Percentiles rank a stretch among this genome's conserved stretches.
Evolutionary conservation across 2,113 vertebrate species (phyloP).

Genomic region (Smithornis capensis): DNA sequence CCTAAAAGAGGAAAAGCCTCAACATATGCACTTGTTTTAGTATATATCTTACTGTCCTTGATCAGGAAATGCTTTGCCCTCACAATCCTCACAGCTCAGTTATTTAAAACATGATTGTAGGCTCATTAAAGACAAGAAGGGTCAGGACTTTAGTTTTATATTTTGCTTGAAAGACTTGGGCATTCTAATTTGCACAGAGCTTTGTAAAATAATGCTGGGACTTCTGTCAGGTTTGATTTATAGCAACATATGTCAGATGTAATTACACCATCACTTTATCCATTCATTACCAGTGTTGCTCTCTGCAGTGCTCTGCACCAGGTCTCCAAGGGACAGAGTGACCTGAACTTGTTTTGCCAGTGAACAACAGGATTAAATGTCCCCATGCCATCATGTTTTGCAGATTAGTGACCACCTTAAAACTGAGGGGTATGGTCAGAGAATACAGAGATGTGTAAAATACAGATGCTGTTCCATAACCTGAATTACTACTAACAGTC

Average conservation of each 20-base stretch:
- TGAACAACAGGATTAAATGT: background rate
- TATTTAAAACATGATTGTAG: background rate
- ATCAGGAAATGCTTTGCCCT: background rate
- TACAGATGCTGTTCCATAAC: background rate
- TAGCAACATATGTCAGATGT: constrained; percentile 26
- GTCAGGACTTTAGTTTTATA: background rate
- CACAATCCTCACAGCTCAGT: background rate
- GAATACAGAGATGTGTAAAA: background rate
- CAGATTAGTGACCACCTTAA: background rate
- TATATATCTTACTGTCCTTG: background rate
- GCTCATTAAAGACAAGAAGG: background rate
- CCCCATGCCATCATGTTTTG: background rate
- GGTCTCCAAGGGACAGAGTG: background rate
- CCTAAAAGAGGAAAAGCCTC: background rate
- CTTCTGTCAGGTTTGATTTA: constrained; percentile 49
- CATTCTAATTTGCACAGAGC: background rate
- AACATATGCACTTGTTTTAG: background rate
- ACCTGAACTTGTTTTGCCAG: background rate
- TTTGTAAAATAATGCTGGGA: constrained; percentile 21
- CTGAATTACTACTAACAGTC: background rate
- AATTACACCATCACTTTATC: constrained; percentile 2
- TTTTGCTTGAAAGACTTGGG: constrained; percentile 16
- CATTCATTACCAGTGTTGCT: background rate
- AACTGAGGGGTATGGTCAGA: background rate
- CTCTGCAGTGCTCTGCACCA: background rate